Percentiles rank a stretch among this genome's conserved stretches.
phyloP scores from a whole-genome alignment of 2,797 vertebrate genomes.

The Adelosebastes latens region DNA sequence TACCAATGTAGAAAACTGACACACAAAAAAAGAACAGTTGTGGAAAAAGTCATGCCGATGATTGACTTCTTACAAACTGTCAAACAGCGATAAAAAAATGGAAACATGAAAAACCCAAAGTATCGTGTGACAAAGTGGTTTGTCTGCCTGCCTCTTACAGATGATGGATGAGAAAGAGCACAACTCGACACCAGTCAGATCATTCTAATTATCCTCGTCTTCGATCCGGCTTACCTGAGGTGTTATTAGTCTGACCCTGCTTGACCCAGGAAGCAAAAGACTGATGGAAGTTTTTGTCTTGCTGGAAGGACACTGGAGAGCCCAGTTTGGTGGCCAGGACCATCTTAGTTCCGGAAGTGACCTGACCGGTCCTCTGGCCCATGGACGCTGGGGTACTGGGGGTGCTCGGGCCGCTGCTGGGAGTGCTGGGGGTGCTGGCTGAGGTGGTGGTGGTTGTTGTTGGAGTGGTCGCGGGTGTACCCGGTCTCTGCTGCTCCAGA shows the following conservation, averaged over 20 bases:
- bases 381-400: conserved; percentile 79
- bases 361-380: conserved; percentile 85
- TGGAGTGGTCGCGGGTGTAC: conserved; percentile 69
- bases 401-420: conserved; percentile 75
- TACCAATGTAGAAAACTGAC: background rate
- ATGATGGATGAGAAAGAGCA: conserved; percentile 8
- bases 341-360: conserved; percentile 92
- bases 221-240: conserved; percentile 78
- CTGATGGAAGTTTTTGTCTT: conserved; percentile 98
- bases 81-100: background rate
- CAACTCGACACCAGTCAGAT: background rate
- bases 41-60: background rate
- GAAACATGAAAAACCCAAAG: background rate
- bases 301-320: conserved; percentile 94
- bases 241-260: conserved; percentile 93
- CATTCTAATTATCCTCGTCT: background rate
- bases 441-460: conserved; percentile 75
- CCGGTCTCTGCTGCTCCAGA: conserved; percentile 90
- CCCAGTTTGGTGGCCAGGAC: conserved; percentile 93
- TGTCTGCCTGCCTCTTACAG: background rate
- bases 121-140: background rate
- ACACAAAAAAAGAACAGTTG: background rate
- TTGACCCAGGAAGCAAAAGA: conserved; percentile 99
- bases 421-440: conserved; percentile 76
- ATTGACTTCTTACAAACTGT: background rate